Percentiles rank a stretch among this genome's conserved stretches.
Conservation (phyloP, 30 jellyfish, hydroid and myxozoan genomes). For the Rhopilema esculentum region DNA sequence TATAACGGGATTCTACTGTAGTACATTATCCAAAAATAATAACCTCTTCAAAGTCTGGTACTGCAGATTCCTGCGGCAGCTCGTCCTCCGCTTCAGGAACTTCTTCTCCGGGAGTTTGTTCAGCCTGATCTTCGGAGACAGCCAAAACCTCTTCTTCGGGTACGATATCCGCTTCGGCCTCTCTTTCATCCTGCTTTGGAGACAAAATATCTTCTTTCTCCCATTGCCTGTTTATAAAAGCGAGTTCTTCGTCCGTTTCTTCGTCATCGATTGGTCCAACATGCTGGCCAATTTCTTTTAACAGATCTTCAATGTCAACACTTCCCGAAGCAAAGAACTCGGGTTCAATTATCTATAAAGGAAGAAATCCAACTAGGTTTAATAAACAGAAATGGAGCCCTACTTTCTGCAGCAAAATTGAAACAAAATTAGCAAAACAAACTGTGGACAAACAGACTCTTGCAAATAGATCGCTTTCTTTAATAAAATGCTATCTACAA, state of each 20-base stretch:
- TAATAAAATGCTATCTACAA: too few relatives aligned
- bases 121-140: conserved; percentile 18
- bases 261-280: conserved; percentile 79
- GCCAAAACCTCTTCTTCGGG: conserved; percentile 44
- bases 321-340: conserved; percentile 66
- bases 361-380: neutral
- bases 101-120: conserved; percentile 24
- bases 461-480: too few relatives aligned
- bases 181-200: conserved; percentile 61
- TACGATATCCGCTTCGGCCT: conserved; percentile 44
- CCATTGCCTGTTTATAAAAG: conserved; percentile 61
- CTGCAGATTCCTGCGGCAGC: neutral
- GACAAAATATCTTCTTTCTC: conserved; percentile 28
- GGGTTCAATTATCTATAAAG: conserved; percentile 64
- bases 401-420: too few relatives aligned
- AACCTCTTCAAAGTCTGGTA: conserved; percentile 10
- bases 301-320: conserved; percentile 79
- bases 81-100: conserved; percentile 8
- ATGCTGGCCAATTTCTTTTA: conserved; percentile 72
- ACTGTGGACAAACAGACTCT: too few relatives aligned
- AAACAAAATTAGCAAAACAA: too few relatives aligned
- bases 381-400: too few relatives aligned
- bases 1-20: too few relatives aligned
- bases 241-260: conserved; percentile 67
- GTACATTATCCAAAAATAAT: too few relatives aligned